Evolutionary conservation across 2,888 invertebrate species (phyloP).

Genomic region (Agrochola lota): DNA sequence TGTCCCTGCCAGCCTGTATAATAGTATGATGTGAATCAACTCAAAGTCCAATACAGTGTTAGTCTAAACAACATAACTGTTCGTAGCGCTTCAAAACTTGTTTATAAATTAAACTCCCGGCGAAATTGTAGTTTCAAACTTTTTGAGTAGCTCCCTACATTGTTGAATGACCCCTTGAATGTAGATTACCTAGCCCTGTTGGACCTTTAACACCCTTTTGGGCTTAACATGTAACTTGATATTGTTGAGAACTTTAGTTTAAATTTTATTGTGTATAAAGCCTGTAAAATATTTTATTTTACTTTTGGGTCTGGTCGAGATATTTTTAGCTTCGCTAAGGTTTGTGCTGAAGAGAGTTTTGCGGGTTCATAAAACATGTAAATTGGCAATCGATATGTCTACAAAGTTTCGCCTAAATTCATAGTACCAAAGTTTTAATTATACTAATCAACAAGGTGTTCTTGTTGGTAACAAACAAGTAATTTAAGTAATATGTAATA

Average conservation of each 20-base stretch:
- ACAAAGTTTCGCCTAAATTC: not conserved
- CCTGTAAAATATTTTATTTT: constrained; percentile 7
- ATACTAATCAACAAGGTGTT: not conserved
- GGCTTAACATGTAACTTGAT: constrained; percentile 33
- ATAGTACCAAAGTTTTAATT: not conserved
- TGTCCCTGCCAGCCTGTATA: too few species aligned
- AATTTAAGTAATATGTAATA: not conserved
- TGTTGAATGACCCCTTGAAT: constrained; percentile 41
- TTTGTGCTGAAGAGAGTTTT: not conserved
- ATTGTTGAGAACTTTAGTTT: constrained; percentile 29
- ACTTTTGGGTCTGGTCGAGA: not conserved
- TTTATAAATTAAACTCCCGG: constrained; percentile 45
- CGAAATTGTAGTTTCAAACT: constrained; percentile 51
- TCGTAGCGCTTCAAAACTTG: constrained; percentile 48
- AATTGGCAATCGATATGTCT: constrained; percentile 7
- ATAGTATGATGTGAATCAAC: not conserved
- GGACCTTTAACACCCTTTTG: constrained; percentile 40
- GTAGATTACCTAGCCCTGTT: constrained; percentile 28
- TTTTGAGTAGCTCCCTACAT: constrained; percentile 35
- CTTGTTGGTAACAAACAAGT: not conserved
- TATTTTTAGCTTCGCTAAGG: not conserved
- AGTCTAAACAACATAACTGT: constrained; percentile 34
- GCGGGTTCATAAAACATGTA: not conserved
- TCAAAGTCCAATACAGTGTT: constrained; percentile 24
- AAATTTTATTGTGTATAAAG: constrained; percentile 7